Evolutionary conservation across 2,797 vertebrate genomes (phyloP).

Genomic region (Fratercula arctica): DNA sequence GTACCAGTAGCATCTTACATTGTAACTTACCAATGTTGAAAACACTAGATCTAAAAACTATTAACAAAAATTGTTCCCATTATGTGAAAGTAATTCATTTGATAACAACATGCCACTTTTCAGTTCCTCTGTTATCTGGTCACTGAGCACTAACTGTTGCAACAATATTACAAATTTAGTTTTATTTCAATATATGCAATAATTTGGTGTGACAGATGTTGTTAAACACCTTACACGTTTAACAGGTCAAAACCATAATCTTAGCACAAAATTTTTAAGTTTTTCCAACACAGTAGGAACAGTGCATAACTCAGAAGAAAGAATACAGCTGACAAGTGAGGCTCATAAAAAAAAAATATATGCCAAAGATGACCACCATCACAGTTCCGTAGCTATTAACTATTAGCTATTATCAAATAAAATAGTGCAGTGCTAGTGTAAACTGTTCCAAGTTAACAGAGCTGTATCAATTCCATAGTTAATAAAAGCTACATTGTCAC

Average conservation of each 20-base stretch:
- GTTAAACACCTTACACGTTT: neutral
- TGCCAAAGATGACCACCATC: neutral
- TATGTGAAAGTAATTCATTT: neutral
- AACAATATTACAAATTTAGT: neutral
- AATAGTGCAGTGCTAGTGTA: neutral
- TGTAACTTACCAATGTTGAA: neutral
- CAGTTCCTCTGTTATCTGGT: neutral
- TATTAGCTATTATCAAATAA: neutral
- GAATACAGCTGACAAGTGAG: neutral
- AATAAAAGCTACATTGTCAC: neutral
- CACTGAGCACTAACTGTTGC: neutral
- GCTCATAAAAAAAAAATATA: no score
- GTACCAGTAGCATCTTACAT: neutral
- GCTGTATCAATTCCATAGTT: neutral
- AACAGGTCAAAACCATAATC: neutral
- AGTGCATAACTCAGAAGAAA: neutral
- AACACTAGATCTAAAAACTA: neutral
- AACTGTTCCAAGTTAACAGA: neutral
- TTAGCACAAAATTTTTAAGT: neutral
- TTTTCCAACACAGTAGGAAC: neutral
- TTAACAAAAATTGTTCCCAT: neutral
- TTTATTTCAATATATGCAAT: neutral
- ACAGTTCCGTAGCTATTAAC: neutral
- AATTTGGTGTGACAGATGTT: neutral
- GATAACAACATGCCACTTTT: neutral